A percentile compares a stretch with the other conserved stretches of the same genome.
These are phyloP conservation scores for Amphiprion clarkii DNA, from an alignment of 2,797 vertebrate species.

Conservation along the genomic window DNA sequence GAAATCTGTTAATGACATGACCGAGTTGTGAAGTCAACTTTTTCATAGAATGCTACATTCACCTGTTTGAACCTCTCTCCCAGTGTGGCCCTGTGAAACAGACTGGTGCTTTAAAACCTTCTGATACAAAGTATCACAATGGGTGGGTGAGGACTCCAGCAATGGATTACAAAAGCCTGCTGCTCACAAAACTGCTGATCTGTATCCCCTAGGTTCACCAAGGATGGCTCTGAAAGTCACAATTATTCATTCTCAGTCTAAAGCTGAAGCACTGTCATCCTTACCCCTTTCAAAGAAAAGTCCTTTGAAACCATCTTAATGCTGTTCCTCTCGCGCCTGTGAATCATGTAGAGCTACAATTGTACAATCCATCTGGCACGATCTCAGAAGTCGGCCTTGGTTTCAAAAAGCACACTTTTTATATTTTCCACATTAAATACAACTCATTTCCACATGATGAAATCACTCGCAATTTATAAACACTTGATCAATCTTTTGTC, in stretches of 20 bases:
- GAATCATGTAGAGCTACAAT: conserved; percentile 60
- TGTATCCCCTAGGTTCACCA: conserved; percentile 67
- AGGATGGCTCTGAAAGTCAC: conserved; percentile 65
- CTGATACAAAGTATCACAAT: conserved; percentile 52
- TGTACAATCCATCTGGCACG: conserved; percentile 59
- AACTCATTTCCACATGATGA: conserved; percentile 29
- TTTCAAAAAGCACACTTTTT: conserved; percentile 27
- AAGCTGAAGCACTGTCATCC: conserved; percentile 56
- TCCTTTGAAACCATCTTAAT: conserved; percentile 67
- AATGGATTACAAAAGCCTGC: conserved; percentile 71
- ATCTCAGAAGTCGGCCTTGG: conserved; percentile 38
- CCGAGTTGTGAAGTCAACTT: neutral
- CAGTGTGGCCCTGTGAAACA: conserved; percentile 33
- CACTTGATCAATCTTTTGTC: neutral
- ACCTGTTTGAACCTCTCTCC: conserved; percentile 16
- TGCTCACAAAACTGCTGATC: conserved; percentile 72
- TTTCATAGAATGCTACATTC: conserved; percentile 8
- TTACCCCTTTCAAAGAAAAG: conserved; percentile 56
- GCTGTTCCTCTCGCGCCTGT: conserved; percentile 50
- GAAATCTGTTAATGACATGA: conserved; percentile 5
- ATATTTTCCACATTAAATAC: conserved; percentile 27
- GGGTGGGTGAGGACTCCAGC: conserved; percentile 62
- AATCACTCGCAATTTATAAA: conserved; percentile 3
- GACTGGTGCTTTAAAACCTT: conserved; percentile 52
- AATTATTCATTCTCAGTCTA: conserved; percentile 75